These are phyloP conservation scores for Hydropsyche tenuis DNA, from an alignment of 1,140 invertebrate genomes.

Conservation along the genomic window DNA sequence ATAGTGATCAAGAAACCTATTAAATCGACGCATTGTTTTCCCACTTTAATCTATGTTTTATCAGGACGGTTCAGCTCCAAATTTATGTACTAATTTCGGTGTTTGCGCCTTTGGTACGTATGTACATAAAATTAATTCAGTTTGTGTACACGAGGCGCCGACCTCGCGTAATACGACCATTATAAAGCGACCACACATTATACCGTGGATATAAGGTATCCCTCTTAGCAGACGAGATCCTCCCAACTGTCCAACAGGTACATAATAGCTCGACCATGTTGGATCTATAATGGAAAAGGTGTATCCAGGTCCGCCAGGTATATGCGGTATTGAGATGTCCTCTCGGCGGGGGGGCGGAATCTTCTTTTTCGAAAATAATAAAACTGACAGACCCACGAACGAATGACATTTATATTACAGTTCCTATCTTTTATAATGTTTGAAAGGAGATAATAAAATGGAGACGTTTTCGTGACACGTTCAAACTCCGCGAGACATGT, in stretches of 20 bases:
- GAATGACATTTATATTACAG: slow-evolving; percentile 6
- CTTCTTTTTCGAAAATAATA: not conserved
- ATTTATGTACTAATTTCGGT: no score
- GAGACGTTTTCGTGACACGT: no score
- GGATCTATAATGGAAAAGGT: not conserved
- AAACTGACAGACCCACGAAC: slow-evolving; percentile 6
- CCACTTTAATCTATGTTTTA: no score
- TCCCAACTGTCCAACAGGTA: not conserved
- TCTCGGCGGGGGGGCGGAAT: not conserved
- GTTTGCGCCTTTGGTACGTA: no score
- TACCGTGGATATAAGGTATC: not conserved
- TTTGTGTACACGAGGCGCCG: slow-evolving; percentile 1
- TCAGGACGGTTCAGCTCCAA: no score
- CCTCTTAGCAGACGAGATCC: not conserved
- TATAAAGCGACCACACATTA: slow-evolving; percentile 22
- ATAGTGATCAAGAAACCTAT: no score
- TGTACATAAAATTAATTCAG: slow-evolving; percentile 9
- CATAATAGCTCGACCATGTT: not conserved
- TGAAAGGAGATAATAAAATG: no score
- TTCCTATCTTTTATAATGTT: no score
- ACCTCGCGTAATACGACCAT: not conserved
- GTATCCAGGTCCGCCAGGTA: not conserved
- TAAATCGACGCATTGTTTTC: no score
- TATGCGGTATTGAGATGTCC: slow-evolving; percentile 1
- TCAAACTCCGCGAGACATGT: no score